Conservation (phyloP, 2,113 vertebrate genomes). For the Phocoena phocoena region DNA sequence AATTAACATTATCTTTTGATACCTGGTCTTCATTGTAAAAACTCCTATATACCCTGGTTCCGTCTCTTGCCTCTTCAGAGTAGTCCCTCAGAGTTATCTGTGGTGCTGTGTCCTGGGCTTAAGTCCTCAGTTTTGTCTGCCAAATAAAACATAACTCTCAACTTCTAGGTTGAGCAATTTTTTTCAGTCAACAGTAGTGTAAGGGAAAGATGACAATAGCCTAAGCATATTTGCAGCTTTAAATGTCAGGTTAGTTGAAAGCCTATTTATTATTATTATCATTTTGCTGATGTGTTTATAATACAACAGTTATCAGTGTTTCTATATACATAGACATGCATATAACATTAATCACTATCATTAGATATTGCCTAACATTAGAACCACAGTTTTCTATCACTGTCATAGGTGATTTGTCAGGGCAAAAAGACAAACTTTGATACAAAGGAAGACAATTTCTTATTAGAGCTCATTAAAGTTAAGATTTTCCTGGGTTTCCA, state of each 20-base stretch:
- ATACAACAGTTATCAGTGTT: background rate
- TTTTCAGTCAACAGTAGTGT: background rate
- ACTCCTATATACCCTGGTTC: background rate
- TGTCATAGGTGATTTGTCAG: background rate
- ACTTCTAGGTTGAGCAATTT: background rate
- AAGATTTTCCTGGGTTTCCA: background rate
- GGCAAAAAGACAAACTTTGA: background rate
- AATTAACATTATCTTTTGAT: background rate
- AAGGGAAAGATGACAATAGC: background rate
- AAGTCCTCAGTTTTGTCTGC: background rate
- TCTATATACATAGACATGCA: background rate
- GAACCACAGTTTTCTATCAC: background rate
- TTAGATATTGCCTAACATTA: background rate
- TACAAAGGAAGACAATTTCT: background rate
- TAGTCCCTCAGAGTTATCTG: background rate
- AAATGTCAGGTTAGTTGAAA: background rate
- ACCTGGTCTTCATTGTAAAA: background rate
- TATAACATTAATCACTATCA: background rate
- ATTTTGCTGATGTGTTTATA: background rate
- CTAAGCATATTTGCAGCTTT: background rate
- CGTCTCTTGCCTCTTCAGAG: background rate
- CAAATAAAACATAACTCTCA: background rate
- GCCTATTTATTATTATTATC: background rate
- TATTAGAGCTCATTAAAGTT: background rate
- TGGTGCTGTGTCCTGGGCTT: background rate